Evolutionary conservation across 1,140 invertebrate species (phyloP).

Genomic region (Halotydeus destructor): DNA sequence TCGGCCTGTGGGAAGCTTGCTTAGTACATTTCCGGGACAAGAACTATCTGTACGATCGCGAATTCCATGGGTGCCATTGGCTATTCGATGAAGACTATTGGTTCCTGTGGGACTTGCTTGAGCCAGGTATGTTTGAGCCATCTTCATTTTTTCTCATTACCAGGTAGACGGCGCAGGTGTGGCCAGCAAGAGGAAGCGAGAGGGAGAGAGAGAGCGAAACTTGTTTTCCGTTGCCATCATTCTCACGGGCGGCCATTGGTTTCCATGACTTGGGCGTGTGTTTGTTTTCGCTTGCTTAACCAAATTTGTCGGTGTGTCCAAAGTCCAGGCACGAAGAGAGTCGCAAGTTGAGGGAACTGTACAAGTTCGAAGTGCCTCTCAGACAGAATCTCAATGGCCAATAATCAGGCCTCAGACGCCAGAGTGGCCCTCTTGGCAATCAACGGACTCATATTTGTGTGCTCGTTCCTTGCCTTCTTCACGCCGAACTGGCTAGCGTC

Average conservation of each 20-base stretch:
- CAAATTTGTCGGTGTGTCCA: background rate
- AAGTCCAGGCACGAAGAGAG: background rate
- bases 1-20: constrained; percentile 20
- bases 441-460: constrained; percentile 19
- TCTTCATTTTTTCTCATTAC: constrained; percentile 5
- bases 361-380: background rate
- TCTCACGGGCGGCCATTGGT: constrained; percentile 1
- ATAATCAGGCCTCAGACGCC: constrained; percentile 15
- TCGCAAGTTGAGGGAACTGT: background rate
- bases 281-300: constrained; percentile 1
- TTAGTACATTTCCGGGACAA: constrained; percentile 17
- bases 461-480: constrained; percentile 60
- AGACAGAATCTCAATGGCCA: background rate
- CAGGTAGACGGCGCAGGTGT: background rate
- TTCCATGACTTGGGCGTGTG: background rate
- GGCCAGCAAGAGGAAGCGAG: background rate
- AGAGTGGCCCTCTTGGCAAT: constrained; percentile 13
- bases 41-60: constrained; percentile 17
- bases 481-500: constrained; percentile 81
- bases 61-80: constrained; percentile 18
- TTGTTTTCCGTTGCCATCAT: background rate
- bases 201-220: background rate
- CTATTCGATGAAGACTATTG: constrained; percentile 20
- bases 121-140: constrained; percentile 15
- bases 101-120: constrained; percentile 15